Percentiles rank a stretch among this genome's conserved stretches.
phyloP scores from a whole-genome alignment of 37 sponge, comb jelly and placozoan species.

The Chondrilla cf. caribensis region DNA sequence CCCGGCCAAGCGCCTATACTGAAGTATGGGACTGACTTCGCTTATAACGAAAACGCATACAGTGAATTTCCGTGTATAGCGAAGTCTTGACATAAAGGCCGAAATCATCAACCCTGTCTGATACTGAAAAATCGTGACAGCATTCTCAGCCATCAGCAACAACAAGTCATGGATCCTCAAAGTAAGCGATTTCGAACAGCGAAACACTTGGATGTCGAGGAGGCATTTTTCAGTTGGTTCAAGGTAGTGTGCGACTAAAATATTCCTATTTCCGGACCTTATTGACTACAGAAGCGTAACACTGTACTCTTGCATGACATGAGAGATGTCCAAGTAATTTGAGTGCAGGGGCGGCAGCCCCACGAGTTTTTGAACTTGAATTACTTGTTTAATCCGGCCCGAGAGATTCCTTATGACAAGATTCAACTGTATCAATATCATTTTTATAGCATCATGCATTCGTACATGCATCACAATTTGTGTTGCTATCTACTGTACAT shows the following conservation, averaged over 20 bases:
- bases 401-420: conserved; percentile 14
- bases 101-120: too few relatives aligned
- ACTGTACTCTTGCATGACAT: too few relatives aligned
- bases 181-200: conserved; percentile 8
- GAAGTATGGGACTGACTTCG: not conserved
- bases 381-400: not conserved
- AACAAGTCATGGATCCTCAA: not conserved
- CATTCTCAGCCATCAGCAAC: too few relatives aligned
- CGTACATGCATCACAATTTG: too few relatives aligned
- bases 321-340: too few relatives aligned
- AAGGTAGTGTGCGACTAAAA: not conserved
- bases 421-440: not conserved
- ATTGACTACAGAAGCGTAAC: not conserved
- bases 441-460: too few relatives aligned
- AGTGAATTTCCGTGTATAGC: conserved; percentile 20
- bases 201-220: conserved; percentile 20
- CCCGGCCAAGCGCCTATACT: not conserved
- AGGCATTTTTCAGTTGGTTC: conserved; percentile 8
- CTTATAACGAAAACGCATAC: conserved; percentile 18
- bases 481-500: too few relatives aligned
- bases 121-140: too few relatives aligned
- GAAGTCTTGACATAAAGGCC: too few relatives aligned
- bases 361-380: too few relatives aligned
- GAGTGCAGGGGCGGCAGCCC: too few relatives aligned
- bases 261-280: conserved; percentile 6